Evolutionary conservation across 2,888 invertebrate genomes (phyloP).

Genomic region (Stegana nigrithorax): DNA sequence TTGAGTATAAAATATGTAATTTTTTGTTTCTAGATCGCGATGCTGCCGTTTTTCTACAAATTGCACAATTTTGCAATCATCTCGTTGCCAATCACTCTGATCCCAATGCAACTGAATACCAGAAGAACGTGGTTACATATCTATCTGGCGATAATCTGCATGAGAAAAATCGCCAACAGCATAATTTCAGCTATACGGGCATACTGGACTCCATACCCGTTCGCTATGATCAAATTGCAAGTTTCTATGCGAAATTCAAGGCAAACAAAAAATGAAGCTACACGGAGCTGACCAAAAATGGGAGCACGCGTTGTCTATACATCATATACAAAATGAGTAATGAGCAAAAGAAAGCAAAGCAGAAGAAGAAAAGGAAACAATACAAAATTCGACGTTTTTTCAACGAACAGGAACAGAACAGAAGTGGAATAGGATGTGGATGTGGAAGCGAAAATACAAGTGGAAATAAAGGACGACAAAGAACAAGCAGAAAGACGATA

Average conservation of each 20-base stretch:
- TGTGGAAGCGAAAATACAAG: conserved; percentile 18
- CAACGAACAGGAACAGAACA: conserved; percentile 48
- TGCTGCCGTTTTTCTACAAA: conserved; percentile 66
- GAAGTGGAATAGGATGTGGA: conserved; percentile 38
- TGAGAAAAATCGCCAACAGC: conserved; percentile 66
- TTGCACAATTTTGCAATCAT: conserved; percentile 68
- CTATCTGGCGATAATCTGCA: conserved; percentile 75
- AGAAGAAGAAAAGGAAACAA: conserved; percentile 38
- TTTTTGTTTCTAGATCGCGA: conserved; percentile 62
- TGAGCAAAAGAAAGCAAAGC: conserved; percentile 44
- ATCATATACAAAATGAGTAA: conserved; percentile 10
- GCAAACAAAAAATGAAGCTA: conserved; percentile 70
- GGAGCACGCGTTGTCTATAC: conserved; percentile 36
- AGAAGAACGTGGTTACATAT: conserved; percentile 77
- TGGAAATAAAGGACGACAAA: conserved; percentile 32
- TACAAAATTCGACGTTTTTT: conserved; percentile 49
- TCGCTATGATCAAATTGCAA: conserved; percentile 82
- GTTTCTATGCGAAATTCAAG: conserved; percentile 89
- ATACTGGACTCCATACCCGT: conserved; percentile 85
- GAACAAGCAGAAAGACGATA: conserved; percentile 26
- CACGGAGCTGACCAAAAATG: conserved; percentile 35
- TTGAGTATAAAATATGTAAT: no score
- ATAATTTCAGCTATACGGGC: conserved; percentile 79
- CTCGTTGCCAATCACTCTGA: conserved; percentile 70
- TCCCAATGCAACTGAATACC: conserved; percentile 65